Percentiles rank a stretch among this genome's conserved stretches.
Evolutionary conservation across 2,888 invertebrate species (phyloP).

Genomic region (Limenitis camilla): DNA sequence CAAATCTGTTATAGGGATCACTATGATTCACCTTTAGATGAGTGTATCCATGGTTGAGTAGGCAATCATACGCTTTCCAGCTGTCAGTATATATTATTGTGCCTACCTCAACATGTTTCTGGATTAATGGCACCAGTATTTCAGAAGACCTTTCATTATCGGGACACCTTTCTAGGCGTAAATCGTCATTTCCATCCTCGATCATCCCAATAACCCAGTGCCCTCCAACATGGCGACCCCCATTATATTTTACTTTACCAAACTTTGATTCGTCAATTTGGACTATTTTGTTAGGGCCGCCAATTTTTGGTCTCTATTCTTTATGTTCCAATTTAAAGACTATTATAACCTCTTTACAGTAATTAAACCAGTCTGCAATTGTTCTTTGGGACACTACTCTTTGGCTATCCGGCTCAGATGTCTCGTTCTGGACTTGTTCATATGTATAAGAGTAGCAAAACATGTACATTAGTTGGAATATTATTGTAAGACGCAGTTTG

Average conservation of each 20-base stretch:
- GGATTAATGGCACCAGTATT: not conserved
- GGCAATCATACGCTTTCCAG: too few species aligned
- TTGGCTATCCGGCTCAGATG: too few species aligned
- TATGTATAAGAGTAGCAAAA: too few species aligned
- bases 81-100: too few species aligned
- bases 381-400: too few species aligned
- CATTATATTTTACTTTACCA: slow-evolving; percentile 22
- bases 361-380: too few species aligned
- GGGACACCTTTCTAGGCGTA: not conserved
- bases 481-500: too few species aligned
- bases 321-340: slow-evolving; percentile 16
- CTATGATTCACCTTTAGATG: too few species aligned
- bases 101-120: not conserved
- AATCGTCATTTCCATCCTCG: not conserved
- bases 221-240: not conserved
- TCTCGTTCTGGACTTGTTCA: too few species aligned
- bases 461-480: too few species aligned
- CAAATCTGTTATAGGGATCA: too few species aligned
- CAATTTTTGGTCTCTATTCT: slow-evolving; percentile 15
- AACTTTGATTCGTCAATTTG: slow-evolving; percentile 27
- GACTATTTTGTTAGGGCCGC: slow-evolving; percentile 23
- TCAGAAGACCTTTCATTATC: not conserved
- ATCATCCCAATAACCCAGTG: not conserved
- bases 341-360: slow-evolving; percentile 22
- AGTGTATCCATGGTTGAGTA: too few species aligned